phyloP scores from a whole-genome alignment of 2,888 invertebrate species.

The Linnaemya vulpina region DNA sequence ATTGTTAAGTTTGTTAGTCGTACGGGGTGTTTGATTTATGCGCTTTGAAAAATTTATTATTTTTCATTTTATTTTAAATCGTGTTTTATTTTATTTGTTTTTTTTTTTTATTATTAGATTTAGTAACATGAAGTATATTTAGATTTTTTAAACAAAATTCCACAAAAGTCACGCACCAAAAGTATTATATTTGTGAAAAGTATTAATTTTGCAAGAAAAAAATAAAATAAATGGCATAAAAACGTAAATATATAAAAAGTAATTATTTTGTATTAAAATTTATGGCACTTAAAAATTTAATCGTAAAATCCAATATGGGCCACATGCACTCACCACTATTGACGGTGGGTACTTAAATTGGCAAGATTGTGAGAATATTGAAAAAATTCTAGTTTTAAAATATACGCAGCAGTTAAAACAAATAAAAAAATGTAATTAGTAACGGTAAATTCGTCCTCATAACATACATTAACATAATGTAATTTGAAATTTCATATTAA shows the following conservation, averaged over 20 bases:
- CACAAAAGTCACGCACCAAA: constrained; percentile 72
- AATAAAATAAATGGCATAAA: not conserved
- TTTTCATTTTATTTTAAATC: not conserved
- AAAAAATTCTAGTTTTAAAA: constrained; percentile 55
- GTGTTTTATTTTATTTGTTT: constrained; percentile 4
- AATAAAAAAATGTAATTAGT: too few species aligned
- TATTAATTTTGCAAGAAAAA: not conserved
- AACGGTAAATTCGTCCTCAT: too few species aligned
- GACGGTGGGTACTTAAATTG: constrained; percentile 42
- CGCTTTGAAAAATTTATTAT: constrained; percentile 21
- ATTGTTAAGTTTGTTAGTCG: constrained; percentile 40
- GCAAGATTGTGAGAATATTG: not conserved
- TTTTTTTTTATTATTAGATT: constrained; percentile 30
- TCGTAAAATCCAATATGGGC: constrained; percentile 72
- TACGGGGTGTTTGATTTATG: constrained; percentile 25
- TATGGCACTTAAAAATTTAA: constrained; percentile 65
- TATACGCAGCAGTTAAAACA: too few species aligned
- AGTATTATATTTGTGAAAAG: constrained; percentile 48
- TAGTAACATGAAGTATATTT: constrained; percentile 25
- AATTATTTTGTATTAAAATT: constrained; percentile 32
- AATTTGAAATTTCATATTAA: too few species aligned
- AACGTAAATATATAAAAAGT: constrained; percentile 19
- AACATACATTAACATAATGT: too few species aligned
- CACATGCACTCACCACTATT: constrained; percentile 2
- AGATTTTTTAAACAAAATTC: constrained; percentile 11